Conservation (phyloP, 2,888 invertebrate species). For the Embidobia sp. region DNA sequence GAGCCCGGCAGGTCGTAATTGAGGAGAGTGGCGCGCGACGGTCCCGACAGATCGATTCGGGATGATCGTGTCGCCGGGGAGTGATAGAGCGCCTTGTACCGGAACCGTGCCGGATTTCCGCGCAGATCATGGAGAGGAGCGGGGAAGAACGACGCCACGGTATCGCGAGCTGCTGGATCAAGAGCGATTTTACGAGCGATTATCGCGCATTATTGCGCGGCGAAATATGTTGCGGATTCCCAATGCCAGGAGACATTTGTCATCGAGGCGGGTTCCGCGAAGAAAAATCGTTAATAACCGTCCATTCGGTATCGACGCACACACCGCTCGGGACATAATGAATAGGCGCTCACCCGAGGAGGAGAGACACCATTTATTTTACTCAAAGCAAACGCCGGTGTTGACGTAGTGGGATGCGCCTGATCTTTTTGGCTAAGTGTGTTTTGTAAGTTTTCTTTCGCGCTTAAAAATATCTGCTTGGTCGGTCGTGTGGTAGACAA, state of each 20-base stretch:
- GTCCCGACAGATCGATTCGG: conserved; percentile 68
- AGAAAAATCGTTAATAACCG: conserved; percentile 32
- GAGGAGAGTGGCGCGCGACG: conserved; percentile 72
- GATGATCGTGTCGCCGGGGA: conserved; percentile 70
- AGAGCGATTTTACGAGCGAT: conserved; percentile 62
- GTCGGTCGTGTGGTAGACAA: too few relatives aligned
- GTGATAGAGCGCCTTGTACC: conserved; percentile 61
- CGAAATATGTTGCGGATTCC: conserved; percentile 54
- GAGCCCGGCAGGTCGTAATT: conserved; percentile 72
- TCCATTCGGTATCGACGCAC: conserved; percentile 10
- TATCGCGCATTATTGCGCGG: conserved; percentile 56
- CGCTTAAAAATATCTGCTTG: too few relatives aligned
- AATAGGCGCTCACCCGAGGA: too few relatives aligned
- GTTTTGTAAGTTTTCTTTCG: too few relatives aligned
- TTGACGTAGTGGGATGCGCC: too few relatives aligned
- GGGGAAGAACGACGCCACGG: conserved; percentile 53
- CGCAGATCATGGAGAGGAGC: conserved; percentile 56
- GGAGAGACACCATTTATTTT: too few relatives aligned
- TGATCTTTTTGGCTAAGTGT: too few relatives aligned
- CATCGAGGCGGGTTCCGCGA: background rate
- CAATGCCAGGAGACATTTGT: conserved; percentile 47
- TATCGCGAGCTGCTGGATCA: conserved; percentile 55
- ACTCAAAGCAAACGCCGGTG: too few relatives aligned
- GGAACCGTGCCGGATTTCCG: conserved; percentile 60
- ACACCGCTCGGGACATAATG: background rate